A percentile compares a stretch with the other conserved stretches of the same genome.
Evolutionary conservation across 2,797 vertebrate genomes (phyloP).

Genomic region (Lacerta viridis): DNA sequence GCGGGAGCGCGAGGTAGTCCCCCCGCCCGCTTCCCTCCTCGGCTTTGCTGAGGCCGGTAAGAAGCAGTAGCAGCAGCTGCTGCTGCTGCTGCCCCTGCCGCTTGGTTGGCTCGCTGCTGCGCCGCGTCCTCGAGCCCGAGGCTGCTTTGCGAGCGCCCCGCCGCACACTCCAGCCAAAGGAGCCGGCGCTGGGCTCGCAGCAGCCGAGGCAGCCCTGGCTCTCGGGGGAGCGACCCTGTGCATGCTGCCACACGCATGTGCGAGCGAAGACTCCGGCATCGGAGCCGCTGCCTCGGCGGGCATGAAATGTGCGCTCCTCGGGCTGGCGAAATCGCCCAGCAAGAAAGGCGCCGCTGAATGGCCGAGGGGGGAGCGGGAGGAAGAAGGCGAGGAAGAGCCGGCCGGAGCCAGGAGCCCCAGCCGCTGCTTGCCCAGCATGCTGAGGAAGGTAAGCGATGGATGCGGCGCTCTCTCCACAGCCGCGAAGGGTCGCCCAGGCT

Average conservation of each 20-base stretch:
- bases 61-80: conserved; percentile 9
- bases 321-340: conserved; percentile 25
- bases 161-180: background rate
- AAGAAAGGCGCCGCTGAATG: conserved; percentile 21
- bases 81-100: conserved; percentile 8
- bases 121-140: background rate
- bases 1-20: no score
- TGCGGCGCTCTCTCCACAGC: no score
- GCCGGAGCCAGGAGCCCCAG: background rate
- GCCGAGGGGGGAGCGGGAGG: conserved; percentile 24
- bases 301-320: conserved; percentile 37
- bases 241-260: conserved; percentile 8
- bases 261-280: conserved; percentile 20
- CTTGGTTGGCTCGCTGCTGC: background rate
- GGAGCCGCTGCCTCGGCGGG: conserved; percentile 27
- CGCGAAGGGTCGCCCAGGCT: background rate
- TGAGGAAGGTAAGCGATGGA: background rate
- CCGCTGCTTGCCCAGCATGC: conserved; percentile 6
- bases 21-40: background rate
- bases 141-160: background rate
- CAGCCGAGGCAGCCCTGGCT: conserved; percentile 26
- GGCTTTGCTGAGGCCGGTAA: background rate
- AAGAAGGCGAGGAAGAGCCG: conserved; percentile 43
- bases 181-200: background rate
- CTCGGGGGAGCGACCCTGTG: conserved; percentile 9